A percentile compares a stretch with the other conserved stretches of the same genome.
These are phyloP conservation scores for Ophion obscuratus DNA, from an alignment of 2,888 invertebrate genomes.

Conservation along the genomic window DNA sequence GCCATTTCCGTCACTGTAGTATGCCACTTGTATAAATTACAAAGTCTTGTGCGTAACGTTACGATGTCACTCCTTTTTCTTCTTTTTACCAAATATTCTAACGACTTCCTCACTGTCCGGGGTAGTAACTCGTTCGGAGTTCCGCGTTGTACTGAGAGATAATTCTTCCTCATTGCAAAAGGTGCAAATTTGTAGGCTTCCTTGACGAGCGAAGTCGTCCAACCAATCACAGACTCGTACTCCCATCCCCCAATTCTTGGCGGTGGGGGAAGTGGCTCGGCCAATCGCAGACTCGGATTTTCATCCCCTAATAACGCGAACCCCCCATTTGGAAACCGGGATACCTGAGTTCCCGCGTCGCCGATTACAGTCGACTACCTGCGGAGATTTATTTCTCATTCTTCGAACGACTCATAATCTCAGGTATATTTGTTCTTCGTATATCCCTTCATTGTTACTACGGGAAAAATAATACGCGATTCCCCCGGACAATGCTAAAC, in stretches of 20 bases:
- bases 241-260: background rate
- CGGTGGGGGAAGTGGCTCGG: background rate
- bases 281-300: conserved; percentile 28
- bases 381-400: conserved; percentile 45
- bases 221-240: conserved; percentile 30
- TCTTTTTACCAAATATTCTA: background rate
- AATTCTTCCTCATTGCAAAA: background rate
- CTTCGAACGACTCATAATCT: conserved; percentile 45
- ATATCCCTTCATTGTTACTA: conserved; percentile 20
- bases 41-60: too few species aligned
- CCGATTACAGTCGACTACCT: conserved; percentile 58
- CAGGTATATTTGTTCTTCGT: conserved; percentile 29
- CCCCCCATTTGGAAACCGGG: background rate
- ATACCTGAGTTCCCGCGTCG: conserved; percentile 13
- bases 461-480: conserved; percentile 40
- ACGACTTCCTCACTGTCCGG: background rate
- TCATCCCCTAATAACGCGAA: conserved; percentile 10
- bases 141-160: conserved; percentile 44
- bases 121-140: conserved; percentile 28
- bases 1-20: conserved; percentile 36
- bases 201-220: background rate
- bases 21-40: background rate
- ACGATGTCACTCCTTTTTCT: background rate
- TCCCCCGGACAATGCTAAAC: background rate
- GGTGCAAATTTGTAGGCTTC: background rate